Evolutionary conservation across 2,113 vertebrate genomes (phyloP).

Genomic region (Bufo gargarizans): DNA sequence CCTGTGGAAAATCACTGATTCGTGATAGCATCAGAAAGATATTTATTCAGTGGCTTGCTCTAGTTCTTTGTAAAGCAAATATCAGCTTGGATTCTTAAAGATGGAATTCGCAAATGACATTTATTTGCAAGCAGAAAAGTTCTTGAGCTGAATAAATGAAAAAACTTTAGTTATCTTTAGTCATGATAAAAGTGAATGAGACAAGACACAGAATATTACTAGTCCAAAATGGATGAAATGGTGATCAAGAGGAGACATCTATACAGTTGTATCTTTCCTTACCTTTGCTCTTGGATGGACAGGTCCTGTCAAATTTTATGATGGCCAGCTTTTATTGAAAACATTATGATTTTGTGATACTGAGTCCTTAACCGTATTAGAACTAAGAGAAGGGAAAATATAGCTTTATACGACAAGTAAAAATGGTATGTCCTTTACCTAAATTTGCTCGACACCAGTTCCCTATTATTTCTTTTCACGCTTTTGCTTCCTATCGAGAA

Average conservation of each 20-base stretch:
- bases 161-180: neutral
- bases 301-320: too few relatives aligned
- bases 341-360: too few relatives aligned
- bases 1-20: slow-evolving; percentile 35
- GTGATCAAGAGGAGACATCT: neutral
- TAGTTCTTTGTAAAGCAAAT: slow-evolving; percentile 28
- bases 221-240: neutral
- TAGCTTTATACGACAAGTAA: too few relatives aligned
- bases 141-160: neutral
- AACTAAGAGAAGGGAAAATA: too few relatives aligned
- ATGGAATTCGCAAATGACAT: neutral
- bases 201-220: neutral
- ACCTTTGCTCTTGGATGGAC: too few relatives aligned
- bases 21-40: slow-evolving; percentile 8
- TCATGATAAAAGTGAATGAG: neutral
- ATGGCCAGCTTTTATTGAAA: too few relatives aligned
- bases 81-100: neutral
- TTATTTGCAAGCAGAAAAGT: neutral
- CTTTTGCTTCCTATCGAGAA: too few relatives aligned
- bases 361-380: too few relatives aligned
- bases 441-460: too few relatives aligned
- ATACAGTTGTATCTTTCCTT: too few relatives aligned
- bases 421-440: too few relatives aligned
- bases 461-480: too few relatives aligned
- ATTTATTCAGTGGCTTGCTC: slow-evolving; percentile 15